These are phyloP conservation scores for Drosophila dives DNA, from an alignment of 2,888 invertebrate species.

Conservation along the genomic window DNA sequence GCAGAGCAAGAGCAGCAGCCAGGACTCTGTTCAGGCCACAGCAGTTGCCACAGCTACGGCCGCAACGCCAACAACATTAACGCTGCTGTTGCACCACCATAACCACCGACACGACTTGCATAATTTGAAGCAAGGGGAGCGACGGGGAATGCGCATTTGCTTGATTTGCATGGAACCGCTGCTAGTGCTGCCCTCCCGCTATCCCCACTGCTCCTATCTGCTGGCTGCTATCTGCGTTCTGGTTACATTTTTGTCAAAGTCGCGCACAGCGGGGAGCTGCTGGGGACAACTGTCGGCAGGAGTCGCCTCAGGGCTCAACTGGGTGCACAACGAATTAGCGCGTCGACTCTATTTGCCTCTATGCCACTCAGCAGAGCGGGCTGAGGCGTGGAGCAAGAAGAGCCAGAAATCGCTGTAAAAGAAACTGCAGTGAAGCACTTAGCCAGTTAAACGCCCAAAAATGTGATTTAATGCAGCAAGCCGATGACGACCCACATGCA, in stretches of 20 bases:
- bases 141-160: conserved; percentile 37
- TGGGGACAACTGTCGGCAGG: conserved; percentile 14
- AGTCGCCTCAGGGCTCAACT: conserved; percentile 53
- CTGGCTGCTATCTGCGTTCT: conserved; percentile 12
- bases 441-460: not conserved
- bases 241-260: conserved; percentile 57
- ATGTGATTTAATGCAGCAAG: not conserved
- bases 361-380: conserved; percentile 18
- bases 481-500: not conserved
- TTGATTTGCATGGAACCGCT: conserved; percentile 65
- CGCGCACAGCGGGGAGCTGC: conserved; percentile 1
- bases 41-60: conserved; percentile 59
- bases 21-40: conserved; percentile 50
- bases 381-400: not conserved
- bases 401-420: not conserved
- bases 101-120: conserved; percentile 65
- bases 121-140: conserved; percentile 44
- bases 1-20: conserved; percentile 46
- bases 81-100: conserved; percentile 45
- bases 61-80: conserved; percentile 73
- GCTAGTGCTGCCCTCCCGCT: not conserved
- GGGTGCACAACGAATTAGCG: conserved; percentile 74
- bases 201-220: not conserved
- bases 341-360: conserved; percentile 57
- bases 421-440: not conserved